phyloP scores from a whole-genome alignment of 1,140 invertebrate genomes.

The Phymorhynchus buccinoides region DNA sequence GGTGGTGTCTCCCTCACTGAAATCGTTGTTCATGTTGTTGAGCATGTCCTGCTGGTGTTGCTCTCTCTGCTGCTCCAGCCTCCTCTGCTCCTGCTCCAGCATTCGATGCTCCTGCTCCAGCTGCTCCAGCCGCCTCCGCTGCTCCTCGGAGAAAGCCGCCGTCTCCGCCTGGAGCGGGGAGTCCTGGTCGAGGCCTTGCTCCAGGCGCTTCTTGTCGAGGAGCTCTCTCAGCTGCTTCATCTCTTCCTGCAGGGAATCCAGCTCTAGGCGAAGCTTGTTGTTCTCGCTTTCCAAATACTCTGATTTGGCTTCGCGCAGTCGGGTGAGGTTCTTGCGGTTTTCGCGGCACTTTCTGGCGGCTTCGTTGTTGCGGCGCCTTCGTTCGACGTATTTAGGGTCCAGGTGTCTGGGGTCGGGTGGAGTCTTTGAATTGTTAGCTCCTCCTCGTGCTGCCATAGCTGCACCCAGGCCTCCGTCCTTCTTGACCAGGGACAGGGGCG shows the following conservation, averaged over 20 bases:
- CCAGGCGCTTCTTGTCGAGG: conserved; percentile 69
- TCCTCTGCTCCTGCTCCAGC: conserved; percentile 29
- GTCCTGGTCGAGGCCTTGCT: conserved; percentile 50
- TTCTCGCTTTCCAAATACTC: conserved; percentile 78
- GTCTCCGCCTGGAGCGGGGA: neutral
- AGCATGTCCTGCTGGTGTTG: neutral
- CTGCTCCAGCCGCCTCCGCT: conserved; percentile 31
- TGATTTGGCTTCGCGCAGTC: conserved; percentile 73
- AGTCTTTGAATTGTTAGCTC: neutral
- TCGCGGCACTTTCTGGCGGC: conserved; percentile 70
- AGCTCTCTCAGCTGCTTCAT: conserved; percentile 88
- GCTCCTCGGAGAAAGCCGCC: conserved; percentile 36
- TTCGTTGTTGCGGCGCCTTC: conserved; percentile 68
- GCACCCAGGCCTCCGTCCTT: conserved; percentile 41
- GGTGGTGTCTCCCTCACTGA: neutral
- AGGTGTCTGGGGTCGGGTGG: conserved; percentile 45
- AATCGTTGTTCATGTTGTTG: conserved; percentile 5
- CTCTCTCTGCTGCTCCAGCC: neutral
- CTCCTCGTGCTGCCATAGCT: neutral
- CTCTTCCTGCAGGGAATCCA: conserved; percentile 90
- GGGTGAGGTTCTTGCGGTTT: conserved; percentile 68
- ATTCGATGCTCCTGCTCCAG: conserved; percentile 29
- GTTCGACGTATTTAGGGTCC: conserved; percentile 66
- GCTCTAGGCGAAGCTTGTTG: conserved; percentile 84
- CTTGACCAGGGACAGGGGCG: conserved; percentile 55